Conservation (phyloP, 2,888 invertebrate genomes). For the Sarcophaga caerulescens region DNA sequence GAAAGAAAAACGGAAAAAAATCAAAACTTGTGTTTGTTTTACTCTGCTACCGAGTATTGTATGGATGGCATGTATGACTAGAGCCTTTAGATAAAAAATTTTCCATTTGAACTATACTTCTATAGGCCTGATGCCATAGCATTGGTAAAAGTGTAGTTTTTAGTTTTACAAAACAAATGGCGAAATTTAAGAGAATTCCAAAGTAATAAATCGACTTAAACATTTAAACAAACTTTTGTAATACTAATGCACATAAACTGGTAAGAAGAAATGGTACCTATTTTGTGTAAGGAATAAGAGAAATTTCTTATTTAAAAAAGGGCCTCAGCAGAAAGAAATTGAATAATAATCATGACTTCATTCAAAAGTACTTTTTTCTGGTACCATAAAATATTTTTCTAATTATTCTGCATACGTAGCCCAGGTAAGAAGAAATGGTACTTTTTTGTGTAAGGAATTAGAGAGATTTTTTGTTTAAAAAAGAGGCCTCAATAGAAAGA, state of each 20-base stretch:
- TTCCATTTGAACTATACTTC: constrained; percentile 53
- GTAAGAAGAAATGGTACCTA: constrained; percentile 9
- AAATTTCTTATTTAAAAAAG: not conserved
- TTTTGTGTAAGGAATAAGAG: too few species aligned
- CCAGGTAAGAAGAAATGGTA: too few species aligned
- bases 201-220: constrained; percentile 78
- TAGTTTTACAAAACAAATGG: constrained; percentile 75
- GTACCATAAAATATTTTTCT: too few species aligned
- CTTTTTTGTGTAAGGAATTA: too few species aligned
- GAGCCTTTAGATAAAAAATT: constrained; percentile 65
- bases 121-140: constrained; percentile 36
- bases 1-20: not conserved
- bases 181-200: constrained; percentile 77
- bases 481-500: too few species aligned
- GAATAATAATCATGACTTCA: not conserved
- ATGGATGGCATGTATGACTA: constrained; percentile 50
- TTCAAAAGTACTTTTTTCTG: not conserved
- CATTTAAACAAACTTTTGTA: constrained; percentile 51
- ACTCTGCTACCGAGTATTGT: not conserved
- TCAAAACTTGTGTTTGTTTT: constrained; percentile 6
- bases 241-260: not conserved
- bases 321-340: not conserved
- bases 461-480: too few species aligned
- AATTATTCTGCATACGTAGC: too few species aligned
- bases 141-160: constrained; percentile 68